phyloP scores from a whole-genome alignment of 2,113 vertebrate species.

The Poeciliopsis occidentalis region DNA sequence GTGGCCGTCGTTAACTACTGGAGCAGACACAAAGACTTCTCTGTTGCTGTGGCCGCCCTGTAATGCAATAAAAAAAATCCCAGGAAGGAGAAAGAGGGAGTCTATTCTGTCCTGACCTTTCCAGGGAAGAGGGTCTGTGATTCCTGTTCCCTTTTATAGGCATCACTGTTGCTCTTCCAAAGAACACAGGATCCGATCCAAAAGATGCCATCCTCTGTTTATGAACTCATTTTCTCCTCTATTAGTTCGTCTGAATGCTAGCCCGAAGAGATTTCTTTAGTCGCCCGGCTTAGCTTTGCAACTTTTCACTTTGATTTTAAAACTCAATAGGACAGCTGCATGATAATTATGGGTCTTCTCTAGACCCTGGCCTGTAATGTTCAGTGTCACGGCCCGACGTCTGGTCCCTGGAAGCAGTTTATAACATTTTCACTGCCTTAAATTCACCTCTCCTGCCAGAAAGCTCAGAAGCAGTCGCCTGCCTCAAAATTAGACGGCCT shows the following conservation, averaged over 20 bases:
- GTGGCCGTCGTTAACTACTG: background rate
- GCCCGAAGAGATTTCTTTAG: slow-evolving; percentile 37
- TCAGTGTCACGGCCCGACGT: too few species aligned
- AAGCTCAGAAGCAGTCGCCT: too few species aligned
- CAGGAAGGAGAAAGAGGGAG: background rate
- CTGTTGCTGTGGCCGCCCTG: background rate
- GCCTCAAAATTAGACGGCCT: too few species aligned
- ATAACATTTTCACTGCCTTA: too few species aligned
- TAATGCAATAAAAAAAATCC: background rate
- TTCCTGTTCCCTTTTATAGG: slow-evolving; percentile 53
- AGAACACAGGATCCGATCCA: slow-evolving; percentile 1
- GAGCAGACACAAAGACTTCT: background rate
- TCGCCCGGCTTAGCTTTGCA: background rate
- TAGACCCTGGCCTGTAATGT: too few species aligned
- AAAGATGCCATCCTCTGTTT: slow-evolving; percentile 3
- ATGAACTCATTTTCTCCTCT: slow-evolving; percentile 1
- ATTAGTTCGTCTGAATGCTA: slow-evolving; percentile 9
- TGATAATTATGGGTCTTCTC: too few species aligned
- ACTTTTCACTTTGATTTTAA: background rate
- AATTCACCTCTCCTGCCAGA: too few species aligned
- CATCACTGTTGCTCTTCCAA: slow-evolving; percentile 19
- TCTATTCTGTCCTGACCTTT: background rate
- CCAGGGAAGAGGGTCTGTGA: background rate
- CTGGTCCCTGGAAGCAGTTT: too few species aligned
- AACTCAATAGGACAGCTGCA: too few species aligned